These are phyloP conservation scores for Paelopatides confundens DNA, from an alignment of 53 echinoderm and acorn worm species.

Conservation along the genomic window DNA sequence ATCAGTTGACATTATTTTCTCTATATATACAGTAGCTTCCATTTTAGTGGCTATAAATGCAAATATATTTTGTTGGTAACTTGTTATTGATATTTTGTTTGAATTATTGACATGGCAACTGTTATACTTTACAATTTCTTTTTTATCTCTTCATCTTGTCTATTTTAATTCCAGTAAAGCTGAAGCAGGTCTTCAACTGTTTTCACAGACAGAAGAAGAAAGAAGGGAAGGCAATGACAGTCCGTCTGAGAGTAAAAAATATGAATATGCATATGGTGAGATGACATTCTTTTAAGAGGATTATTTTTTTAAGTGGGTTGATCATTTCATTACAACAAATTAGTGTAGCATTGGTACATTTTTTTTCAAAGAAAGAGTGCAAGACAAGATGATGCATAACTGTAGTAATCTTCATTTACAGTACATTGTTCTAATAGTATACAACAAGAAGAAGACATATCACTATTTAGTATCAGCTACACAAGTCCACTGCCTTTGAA, in stretches of 20 bases:
- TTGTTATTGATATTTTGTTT: not conserved
- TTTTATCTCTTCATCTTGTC: not conserved
- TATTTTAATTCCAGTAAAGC: conserved; percentile 78
- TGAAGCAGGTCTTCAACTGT: conserved; percentile 93
- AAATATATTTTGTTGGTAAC: too few species aligned
- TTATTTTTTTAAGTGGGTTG: not conserved
- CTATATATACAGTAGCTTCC: too few species aligned
- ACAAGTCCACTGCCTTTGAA: too few species aligned
- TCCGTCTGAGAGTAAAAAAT: conserved; percentile 70
- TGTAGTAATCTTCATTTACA: too few species aligned
- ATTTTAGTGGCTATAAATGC: too few species aligned
- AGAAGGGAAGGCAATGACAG: not conserved
- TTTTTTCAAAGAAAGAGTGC: not conserved
- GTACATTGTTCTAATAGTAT: too few species aligned
- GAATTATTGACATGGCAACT: not conserved
- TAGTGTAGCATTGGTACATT: too few species aligned
- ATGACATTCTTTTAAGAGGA: not conserved
- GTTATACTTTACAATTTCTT: not conserved
- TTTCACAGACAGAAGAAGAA: conserved; percentile 66
- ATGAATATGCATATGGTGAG: conserved; percentile 51
- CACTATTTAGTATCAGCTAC: too few species aligned
- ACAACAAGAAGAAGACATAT: too few species aligned
- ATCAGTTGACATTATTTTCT: too few species aligned
- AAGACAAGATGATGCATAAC: too few species aligned
- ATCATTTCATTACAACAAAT: too few species aligned